Conservation (phyloP, 2,888 invertebrate species). For the Scaptomyza parva region DNA sequence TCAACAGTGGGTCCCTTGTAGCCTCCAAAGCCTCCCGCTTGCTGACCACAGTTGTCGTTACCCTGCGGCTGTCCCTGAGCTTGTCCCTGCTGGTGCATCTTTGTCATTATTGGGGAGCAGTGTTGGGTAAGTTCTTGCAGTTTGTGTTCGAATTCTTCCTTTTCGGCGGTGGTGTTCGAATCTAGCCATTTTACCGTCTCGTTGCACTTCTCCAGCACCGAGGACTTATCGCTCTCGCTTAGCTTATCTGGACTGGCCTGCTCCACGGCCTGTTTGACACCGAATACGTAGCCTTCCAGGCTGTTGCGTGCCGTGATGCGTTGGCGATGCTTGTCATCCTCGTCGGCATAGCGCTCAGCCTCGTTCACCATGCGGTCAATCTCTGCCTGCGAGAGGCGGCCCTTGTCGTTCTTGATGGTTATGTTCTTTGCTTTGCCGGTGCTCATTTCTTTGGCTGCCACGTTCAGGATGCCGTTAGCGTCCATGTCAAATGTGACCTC, state of each 20-base stretch:
- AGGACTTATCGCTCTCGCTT: slow-evolving; percentile 89
- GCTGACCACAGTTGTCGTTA: slow-evolving; percentile 85
- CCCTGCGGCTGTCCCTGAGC: slow-evolving; percentile 30
- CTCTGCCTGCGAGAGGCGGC: slow-evolving; percentile 91
- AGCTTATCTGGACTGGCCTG: slow-evolving; percentile 87
- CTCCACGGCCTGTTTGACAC: slow-evolving; percentile 83
- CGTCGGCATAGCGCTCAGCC: slow-evolving; percentile 89
- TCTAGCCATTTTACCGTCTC: slow-evolving; percentile 88
- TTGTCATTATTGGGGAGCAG: slow-evolving; percentile 86
- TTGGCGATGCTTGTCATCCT: slow-evolving; percentile 33
- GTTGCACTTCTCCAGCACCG: slow-evolving; percentile 87
- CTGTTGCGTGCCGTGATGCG: slow-evolving; percentile 33
- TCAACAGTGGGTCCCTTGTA: slow-evolving; percentile 83
- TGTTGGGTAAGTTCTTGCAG: slow-evolving; percentile 56
- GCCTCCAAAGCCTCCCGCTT: slow-evolving; percentile 87
- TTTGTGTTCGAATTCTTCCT: slow-evolving; percentile 89
- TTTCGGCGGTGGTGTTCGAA: slow-evolving; percentile 90
- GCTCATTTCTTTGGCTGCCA: slow-evolving; percentile 90
- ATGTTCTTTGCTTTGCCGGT: slow-evolving; percentile 90
- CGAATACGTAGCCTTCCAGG: slow-evolving; percentile 28
- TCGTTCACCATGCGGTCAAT: slow-evolving; percentile 92
- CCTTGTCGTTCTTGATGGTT: slow-evolving; percentile 93
- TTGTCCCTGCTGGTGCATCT: slow-evolving; percentile 78
- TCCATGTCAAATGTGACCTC: slow-evolving; percentile 93
- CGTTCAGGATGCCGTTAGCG: slow-evolving; percentile 97